phyloP scores from a whole-genome alignment of 2,113 vertebrate species.

The Nyctibius bracteatus region DNA sequence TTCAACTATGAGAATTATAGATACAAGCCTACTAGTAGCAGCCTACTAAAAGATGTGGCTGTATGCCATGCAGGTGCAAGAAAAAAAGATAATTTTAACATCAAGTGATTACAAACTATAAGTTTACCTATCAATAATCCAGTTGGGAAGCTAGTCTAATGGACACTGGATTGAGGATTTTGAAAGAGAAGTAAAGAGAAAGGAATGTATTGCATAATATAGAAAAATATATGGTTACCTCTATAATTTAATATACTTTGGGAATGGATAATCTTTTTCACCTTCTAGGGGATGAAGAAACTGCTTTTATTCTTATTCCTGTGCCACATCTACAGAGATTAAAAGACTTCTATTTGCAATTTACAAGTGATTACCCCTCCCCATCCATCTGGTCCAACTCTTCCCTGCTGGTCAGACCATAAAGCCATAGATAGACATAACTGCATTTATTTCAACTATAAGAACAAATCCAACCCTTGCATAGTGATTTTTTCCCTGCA shows the following conservation, averaged over 20 bases:
- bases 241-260: background rate
- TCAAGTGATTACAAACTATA: background rate
- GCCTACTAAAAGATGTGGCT: background rate
- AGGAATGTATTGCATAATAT: background rate
- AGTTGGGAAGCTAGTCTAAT: background rate
- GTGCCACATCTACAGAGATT: background rate
- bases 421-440: background rate
- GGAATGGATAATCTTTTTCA: background rate
- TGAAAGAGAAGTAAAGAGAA: background rate
- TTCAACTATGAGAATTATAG: background rate
- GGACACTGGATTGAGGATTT: background rate
- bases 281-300: background rate
- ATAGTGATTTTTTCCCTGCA: background rate
- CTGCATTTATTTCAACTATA: constrained; percentile 7
- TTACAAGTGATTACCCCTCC: background rate
- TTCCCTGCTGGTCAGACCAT: background rate
- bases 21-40: background rate
- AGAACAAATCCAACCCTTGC: background rate
- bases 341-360: background rate
- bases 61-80: background rate
- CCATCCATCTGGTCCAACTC: background rate
- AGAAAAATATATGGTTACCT: background rate
- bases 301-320: background rate
- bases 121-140: background rate
- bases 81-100: background rate